Evolutionary conservation across 2,888 invertebrate genomes (phyloP).

Genomic region (Heliconius charithonia): DNA sequence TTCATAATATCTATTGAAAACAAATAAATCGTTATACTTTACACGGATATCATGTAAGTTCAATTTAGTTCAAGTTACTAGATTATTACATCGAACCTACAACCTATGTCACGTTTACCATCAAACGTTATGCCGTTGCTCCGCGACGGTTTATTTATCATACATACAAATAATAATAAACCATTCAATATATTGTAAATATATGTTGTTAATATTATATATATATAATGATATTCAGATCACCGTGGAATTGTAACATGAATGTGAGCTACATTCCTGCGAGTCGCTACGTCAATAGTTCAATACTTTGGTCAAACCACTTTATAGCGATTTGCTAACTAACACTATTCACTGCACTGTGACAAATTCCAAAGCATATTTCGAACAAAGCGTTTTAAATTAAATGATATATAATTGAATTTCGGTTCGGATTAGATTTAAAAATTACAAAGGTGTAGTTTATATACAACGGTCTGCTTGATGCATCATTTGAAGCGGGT

Average conservation of each 20-base stretch:
- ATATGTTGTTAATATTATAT: background rate
- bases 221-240: background rate
- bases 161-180: too few species aligned
- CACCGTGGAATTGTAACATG: conserved; percentile 5
- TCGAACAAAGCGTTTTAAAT: background rate
- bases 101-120: too few species aligned
- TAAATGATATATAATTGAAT: background rate
- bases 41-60: background rate
- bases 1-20: background rate
- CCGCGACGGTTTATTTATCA: too few species aligned
- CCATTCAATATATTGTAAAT: too few species aligned
- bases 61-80: background rate
- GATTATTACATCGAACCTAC: background rate
- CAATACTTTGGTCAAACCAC: background rate
- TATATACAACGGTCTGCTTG: too few species aligned
- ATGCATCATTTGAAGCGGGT: too few species aligned
- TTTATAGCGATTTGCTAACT: conserved; percentile 9
- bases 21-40: background rate
- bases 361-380: background rate
- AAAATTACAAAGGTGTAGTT: too few species aligned
- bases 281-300: conserved; percentile 5
- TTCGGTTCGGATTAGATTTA: too few species aligned
- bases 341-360: background rate
- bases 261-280: conserved; percentile 16
- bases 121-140: too few species aligned